Percentiles rank a stretch among this genome's conserved stretches.
These are phyloP conservation scores for Amphimedon queenslandica DNA, from an alignment of 37 sponge, comb jelly and placozoan species.

Conservation along the genomic window DNA sequence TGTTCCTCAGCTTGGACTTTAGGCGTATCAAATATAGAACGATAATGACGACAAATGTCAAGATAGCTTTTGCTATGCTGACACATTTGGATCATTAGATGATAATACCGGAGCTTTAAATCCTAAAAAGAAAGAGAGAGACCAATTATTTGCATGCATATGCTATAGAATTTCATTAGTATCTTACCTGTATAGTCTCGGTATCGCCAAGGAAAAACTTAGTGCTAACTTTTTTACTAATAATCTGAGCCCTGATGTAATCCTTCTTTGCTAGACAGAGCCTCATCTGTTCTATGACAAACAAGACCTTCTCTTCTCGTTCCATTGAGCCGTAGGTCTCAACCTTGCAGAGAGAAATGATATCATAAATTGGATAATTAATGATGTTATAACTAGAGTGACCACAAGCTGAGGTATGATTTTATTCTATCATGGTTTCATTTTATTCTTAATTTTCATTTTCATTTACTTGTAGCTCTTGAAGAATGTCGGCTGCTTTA, in stretches of 20 bases:
- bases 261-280: conserved; percentile 92
- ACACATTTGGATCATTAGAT: conserved; percentile 81
- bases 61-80: conserved; percentile 76
- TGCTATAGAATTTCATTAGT: background rate
- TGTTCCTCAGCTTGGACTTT: conserved; percentile 64
- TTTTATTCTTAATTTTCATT: background rate
- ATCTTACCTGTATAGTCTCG: conserved; percentile 44
- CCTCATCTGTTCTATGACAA: conserved; percentile 96
- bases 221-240: conserved; percentile 94
- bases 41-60: conserved; percentile 83
- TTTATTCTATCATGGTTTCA: too few species aligned
- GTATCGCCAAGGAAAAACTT: conserved; percentile 68
- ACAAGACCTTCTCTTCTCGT: conserved; percentile 87
- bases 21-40: conserved; percentile 73
- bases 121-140: conserved; percentile 43
- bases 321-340: conserved; percentile 99
- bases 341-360: too few species aligned
- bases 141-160: conserved; percentile 1
- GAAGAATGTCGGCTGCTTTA: conserved; percentile 81
- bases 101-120: conserved; percentile 87
- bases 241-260: conserved; percentile 89
- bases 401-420: too few species aligned
- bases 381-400: too few species aligned
- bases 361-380: too few species aligned
- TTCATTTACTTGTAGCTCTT: conserved; percentile 82